Evolutionary conservation across 1,140 invertebrate species (phyloP).

Genomic region (Branchinecta lynchi): DNA sequence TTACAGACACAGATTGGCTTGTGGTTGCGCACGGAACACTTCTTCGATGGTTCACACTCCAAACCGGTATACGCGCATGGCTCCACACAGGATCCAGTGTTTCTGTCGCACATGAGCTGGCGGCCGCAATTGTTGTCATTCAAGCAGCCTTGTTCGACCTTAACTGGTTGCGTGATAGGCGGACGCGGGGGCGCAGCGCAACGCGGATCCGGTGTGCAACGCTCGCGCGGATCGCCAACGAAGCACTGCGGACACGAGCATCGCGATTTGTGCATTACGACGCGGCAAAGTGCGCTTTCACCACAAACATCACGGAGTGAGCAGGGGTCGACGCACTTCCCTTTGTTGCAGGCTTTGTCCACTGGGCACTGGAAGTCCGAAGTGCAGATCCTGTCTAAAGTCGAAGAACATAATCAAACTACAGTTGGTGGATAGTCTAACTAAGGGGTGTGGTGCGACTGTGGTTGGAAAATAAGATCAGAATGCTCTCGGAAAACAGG

Average conservation of each 20-base stretch:
- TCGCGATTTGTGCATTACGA: conserved; percentile 59
- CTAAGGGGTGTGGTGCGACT: neutral
- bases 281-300: conserved; percentile 66
- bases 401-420: conserved; percentile 14
- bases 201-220: conserved; percentile 55
- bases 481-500: neutral
- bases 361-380: conserved; percentile 74
- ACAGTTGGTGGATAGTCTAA: conserved; percentile 4
- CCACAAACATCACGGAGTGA: conserved; percentile 69
- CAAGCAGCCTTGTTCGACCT: conserved; percentile 36
- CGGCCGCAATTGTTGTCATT: conserved; percentile 55
- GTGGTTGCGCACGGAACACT: conserved; percentile 71
- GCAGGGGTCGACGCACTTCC: conserved; percentile 74
- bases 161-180: conserved; percentile 17
- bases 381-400: conserved; percentile 68
- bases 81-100: conserved; percentile 53
- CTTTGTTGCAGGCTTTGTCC: conserved; percentile 71
- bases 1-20: conserved; percentile 71
- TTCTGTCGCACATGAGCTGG: conserved; percentile 49
- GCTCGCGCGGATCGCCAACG: conserved; percentile 54
- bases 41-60: conserved; percentile 58
- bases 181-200: conserved; percentile 34
- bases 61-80: conserved; percentile 42
- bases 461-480: neutral
- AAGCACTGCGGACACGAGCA: conserved; percentile 76